These are phyloP conservation scores for Catagonus wagneri DNA, from an alignment of 2,113 vertebrate species.

Conservation along the genomic window DNA sequence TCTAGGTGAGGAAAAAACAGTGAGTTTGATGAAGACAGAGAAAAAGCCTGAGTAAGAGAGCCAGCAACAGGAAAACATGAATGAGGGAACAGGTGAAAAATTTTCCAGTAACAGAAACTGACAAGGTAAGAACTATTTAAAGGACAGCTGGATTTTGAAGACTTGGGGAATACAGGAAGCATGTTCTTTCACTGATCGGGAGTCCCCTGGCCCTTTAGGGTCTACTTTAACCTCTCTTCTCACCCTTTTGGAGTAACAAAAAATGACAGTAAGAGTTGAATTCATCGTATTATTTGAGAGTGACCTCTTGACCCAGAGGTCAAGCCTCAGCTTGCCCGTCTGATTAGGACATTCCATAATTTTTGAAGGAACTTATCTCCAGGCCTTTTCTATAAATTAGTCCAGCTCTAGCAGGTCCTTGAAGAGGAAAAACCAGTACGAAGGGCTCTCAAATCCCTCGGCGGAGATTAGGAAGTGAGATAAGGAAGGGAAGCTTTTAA, in stretches of 20 bases:
- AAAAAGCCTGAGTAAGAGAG: not conserved
- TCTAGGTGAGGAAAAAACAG: not conserved
- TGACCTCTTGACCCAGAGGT: slow-evolving; percentile 90
- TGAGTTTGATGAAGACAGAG: not conserved
- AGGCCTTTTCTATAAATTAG: slow-evolving; percentile 89
- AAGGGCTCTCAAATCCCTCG: slow-evolving; percentile 83
- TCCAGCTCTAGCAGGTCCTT: slow-evolving; percentile 74
- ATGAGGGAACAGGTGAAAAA: not conserved
- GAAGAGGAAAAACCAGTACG: slow-evolving; percentile 67
- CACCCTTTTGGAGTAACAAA: slow-evolving; percentile 68
- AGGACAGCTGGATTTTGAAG: not conserved
- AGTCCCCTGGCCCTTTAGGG: not conserved
- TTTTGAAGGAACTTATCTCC: slow-evolving; percentile 88
- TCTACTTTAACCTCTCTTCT: slow-evolving; percentile 68
- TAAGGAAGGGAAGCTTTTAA: slow-evolving; percentile 84
- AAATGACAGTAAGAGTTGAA: slow-evolving; percentile 81
- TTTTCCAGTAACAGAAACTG: not conserved
- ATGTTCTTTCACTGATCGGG: not conserved
- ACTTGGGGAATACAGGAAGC: not conserved
- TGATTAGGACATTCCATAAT: slow-evolving; percentile 95
- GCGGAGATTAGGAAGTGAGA: slow-evolving; percentile 88
- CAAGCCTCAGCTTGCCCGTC: slow-evolving; percentile 84
- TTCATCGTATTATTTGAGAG: slow-evolving; percentile 90
- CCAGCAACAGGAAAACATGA: accelerated
- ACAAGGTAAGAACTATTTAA: not conserved